phyloP scores from a whole-genome alignment of 1,140 invertebrate species.

The Macrobrachium rosenbergii region DNA sequence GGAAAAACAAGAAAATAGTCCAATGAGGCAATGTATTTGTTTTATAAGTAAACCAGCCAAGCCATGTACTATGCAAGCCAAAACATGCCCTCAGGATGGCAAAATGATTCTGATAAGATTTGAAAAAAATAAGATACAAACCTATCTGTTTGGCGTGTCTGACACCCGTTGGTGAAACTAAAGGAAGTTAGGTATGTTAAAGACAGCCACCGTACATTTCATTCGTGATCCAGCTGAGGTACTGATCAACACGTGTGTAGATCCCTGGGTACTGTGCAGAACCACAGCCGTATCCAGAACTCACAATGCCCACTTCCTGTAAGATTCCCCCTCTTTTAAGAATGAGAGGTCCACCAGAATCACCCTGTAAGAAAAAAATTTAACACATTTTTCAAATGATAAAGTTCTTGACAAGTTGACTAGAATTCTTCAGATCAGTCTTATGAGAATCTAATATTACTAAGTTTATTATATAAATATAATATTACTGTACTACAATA shows the following conservation, averaged over 20 bases:
- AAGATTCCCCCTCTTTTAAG: not conserved
- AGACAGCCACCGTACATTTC: constrained; percentile 8
- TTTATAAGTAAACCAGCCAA: too few relatives aligned
- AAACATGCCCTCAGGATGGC: too few relatives aligned
- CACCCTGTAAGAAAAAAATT: constrained; percentile 1
- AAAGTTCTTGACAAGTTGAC: not conserved
- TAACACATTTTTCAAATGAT: not conserved
- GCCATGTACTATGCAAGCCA: too few relatives aligned
- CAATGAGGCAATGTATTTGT: too few relatives aligned
- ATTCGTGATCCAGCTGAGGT: constrained; percentile 66
- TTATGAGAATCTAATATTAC: not conserved
- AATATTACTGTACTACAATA: not conserved
- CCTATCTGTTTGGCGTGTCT: too few relatives aligned
- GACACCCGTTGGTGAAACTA: too few relatives aligned
- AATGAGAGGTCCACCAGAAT: constrained; percentile 31
- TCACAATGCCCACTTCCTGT: constrained; percentile 66
- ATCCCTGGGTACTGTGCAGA: constrained; percentile 67
- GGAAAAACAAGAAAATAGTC: too few relatives aligned
- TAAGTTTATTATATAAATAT: too few relatives aligned
- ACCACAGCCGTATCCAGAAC: constrained; percentile 69
- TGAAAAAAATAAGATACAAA: too few relatives aligned
- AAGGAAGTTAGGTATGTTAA: not conserved
- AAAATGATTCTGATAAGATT: too few relatives aligned
- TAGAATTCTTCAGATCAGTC: not conserved
- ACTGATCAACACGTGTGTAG: constrained; percentile 69